These are phyloP conservation scores for Baronia brevicornis DNA, from an alignment of 2,888 invertebrate species.

Conservation along the genomic window DNA sequence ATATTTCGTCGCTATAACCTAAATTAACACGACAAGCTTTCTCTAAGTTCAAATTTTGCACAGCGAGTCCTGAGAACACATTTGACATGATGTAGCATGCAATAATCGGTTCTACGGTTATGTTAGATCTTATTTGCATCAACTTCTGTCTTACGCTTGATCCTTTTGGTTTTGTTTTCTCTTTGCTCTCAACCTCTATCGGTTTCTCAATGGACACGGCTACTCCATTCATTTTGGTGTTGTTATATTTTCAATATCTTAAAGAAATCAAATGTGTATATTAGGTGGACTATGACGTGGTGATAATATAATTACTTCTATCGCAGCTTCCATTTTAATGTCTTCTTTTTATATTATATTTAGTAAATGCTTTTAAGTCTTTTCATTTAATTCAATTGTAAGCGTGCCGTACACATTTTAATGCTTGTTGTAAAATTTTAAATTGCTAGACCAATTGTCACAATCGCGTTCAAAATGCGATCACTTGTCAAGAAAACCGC, in stretches of 20 bases:
- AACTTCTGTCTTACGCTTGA: constrained; percentile 56
- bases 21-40: constrained; percentile 91
- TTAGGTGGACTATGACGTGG: background rate
- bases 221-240: constrained; percentile 66
- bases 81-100: constrained; percentile 81
- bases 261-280: constrained; percentile 9
- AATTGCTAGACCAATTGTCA: background rate
- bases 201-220: constrained; percentile 49
- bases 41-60: constrained; percentile 89
- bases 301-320: background rate
- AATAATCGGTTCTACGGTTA: constrained; percentile 81
- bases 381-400: background rate
- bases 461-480: constrained; percentile 8
- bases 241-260: constrained; percentile 22
- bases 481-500: constrained; percentile 23
- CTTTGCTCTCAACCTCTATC: constrained; percentile 36
- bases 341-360: background rate
- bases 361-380: background rate
- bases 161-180: constrained; percentile 45
- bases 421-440: background rate
- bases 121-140: constrained; percentile 71
- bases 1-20: constrained; percentile 81
- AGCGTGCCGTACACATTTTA: constrained; percentile 8
- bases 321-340: constrained; percentile 9
- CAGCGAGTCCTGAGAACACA: constrained; percentile 82